These are phyloP conservation scores for Nomada fucata DNA, from an alignment of 2,888 invertebrate species.

Conservation along the genomic window DNA sequence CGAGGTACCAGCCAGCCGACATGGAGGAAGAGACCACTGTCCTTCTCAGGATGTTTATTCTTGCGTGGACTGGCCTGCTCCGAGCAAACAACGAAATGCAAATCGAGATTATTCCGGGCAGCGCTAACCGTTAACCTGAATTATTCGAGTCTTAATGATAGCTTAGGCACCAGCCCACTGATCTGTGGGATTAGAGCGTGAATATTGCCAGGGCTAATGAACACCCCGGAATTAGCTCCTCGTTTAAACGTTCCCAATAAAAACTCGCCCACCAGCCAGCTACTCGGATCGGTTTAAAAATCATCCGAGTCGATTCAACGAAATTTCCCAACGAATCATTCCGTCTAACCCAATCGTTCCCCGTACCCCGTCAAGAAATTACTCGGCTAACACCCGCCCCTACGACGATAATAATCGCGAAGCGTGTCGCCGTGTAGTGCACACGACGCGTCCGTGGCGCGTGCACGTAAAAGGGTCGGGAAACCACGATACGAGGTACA, in stretches of 20 bases:
- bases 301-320: background rate
- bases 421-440: background rate
- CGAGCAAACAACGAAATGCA: constrained; percentile 82
- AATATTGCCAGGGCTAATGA: constrained; percentile 83
- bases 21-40: constrained; percentile 60
- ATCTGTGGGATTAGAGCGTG: constrained; percentile 84
- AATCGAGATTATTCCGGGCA: constrained; percentile 83
- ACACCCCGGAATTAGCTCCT: constrained; percentile 78
- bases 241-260: constrained; percentile 72
- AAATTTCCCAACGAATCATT: background rate
- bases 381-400: background rate
- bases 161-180: constrained; percentile 83
- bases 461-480: constrained; percentile 6
- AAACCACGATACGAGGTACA: constrained; percentile 60
- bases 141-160: constrained; percentile 85
- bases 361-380: background rate
- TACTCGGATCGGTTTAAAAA: background rate
- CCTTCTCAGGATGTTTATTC: constrained; percentile 78
- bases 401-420: constrained; percentile 19
- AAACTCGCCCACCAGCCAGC: constrained; percentile 59
- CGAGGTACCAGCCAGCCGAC: constrained; percentile 63
- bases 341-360: background rate
- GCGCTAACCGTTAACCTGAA: constrained; percentile 83
- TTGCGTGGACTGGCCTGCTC: constrained; percentile 70
- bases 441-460: background rate